These are phyloP conservation scores for Harpalus rufipes DNA, from an alignment of 2,888 invertebrate species.

Conservation along the genomic window DNA sequence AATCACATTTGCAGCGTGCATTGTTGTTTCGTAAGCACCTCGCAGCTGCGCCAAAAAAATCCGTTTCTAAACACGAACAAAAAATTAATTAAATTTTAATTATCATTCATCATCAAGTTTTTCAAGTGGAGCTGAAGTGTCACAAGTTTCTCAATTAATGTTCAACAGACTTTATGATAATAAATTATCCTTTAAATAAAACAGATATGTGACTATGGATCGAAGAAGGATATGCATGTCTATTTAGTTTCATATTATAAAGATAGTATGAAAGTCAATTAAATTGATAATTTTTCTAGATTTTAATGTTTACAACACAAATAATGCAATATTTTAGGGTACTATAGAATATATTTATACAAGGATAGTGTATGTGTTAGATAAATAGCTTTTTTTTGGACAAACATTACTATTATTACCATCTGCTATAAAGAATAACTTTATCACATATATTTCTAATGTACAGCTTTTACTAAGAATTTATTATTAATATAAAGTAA, in stretches of 20 bases:
- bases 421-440: no score
- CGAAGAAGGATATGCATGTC: not conserved
- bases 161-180: conserved; percentile 28
- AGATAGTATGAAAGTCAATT: no score
- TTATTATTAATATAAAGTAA: no score
- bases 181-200: conserved; percentile 30
- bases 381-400: no score
- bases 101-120: conserved; percentile 55
- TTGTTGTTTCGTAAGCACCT: conserved; percentile 8
- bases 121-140: conserved; percentile 48
- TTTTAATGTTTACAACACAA: no score
- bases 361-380: no score
- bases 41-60: not conserved
- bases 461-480: no score
- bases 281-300: no score
- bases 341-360: no score
- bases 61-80: conserved; percentile 32
- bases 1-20: conserved; percentile 19
- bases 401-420: no score
- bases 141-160: conserved; percentile 56
- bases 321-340: no score
- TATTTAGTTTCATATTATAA: not conserved
- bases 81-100: conserved; percentile 54
- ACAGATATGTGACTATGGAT: conserved; percentile 9
- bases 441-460: no score